A percentile compares a stretch with the other conserved stretches of the same genome.
These are phyloP conservation scores for Drosophila pseudotalamancana DNA, from an alignment of 2,888 invertebrate genomes.

Conservation along the genomic window DNA sequence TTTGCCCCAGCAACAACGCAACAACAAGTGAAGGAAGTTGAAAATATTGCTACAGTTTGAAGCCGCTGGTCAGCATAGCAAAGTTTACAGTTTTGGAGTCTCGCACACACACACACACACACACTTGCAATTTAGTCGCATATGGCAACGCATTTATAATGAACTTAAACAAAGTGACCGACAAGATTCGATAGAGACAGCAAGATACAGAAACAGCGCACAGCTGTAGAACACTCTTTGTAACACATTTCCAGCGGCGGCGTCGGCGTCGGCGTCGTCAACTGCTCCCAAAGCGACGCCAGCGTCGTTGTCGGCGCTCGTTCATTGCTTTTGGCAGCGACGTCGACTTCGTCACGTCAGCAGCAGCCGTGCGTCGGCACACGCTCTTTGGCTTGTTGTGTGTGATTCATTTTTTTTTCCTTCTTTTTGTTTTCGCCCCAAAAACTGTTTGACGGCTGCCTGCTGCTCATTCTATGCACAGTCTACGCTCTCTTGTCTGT, in stretches of 20 bases:
- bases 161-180: slow-evolving; percentile 45
- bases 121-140: slow-evolving; percentile 10
- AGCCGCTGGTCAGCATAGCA: slow-evolving; percentile 30
- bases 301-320: background rate
- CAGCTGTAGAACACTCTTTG: slow-evolving; percentile 37
- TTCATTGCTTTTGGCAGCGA: background rate
- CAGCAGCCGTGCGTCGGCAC: slow-evolving; percentile 20
- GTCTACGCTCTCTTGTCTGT: slow-evolving; percentile 12
- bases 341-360: slow-evolving; percentile 31
- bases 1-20: slow-evolving; percentile 43
- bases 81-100: slow-evolving; percentile 37
- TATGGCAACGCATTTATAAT: slow-evolving; percentile 51
- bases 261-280: background rate
- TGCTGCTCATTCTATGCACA: slow-evolving; percentile 18
- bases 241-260: slow-evolving; percentile 35
- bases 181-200: slow-evolving; percentile 11
- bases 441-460: slow-evolving; percentile 34
- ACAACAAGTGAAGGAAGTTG: slow-evolving; percentile 11
- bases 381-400: slow-evolving; percentile 25
- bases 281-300: background rate
- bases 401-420: slow-evolving; percentile 27
- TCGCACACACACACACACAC: slow-evolving; percentile 4
- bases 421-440: slow-evolving; percentile 16
- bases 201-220: slow-evolving; percentile 1
- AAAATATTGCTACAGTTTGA: slow-evolving; percentile 31